Conservation (phyloP, 1,140 invertebrate species). For the Bombus pascuorum region DNA sequence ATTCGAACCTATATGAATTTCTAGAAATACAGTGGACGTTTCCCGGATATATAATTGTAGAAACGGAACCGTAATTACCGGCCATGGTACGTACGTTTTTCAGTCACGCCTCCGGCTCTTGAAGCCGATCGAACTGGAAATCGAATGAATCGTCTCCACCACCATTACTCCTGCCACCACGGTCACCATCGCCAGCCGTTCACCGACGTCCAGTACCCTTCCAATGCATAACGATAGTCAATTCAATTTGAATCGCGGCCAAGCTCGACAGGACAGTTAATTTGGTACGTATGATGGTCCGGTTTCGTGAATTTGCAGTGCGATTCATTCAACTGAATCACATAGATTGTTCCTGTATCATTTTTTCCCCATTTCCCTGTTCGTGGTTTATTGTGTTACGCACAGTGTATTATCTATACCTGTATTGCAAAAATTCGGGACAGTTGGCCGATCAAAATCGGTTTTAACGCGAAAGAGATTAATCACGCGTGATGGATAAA, state of each 20-base stretch:
- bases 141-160: slow-evolving; percentile 65
- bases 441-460: slow-evolving; percentile 30
- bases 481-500: background rate
- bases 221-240: slow-evolving; percentile 70
- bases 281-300: slow-evolving; percentile 70
- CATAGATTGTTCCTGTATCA: slow-evolving; percentile 51
- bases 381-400: background rate
- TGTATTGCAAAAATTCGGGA: slow-evolving; percentile 23
- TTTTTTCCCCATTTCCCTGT: slow-evolving; percentile 17
- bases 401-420: background rate
- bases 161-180: slow-evolving; percentile 33
- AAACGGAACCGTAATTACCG: slow-evolving; percentile 62
- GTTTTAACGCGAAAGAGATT: background rate
- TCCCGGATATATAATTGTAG: slow-evolving; percentile 42
- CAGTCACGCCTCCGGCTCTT: slow-evolving; percentile 56
- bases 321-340: slow-evolving; percentile 52
- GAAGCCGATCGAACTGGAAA: slow-evolving; percentile 61
- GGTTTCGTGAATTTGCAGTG: slow-evolving; percentile 59
- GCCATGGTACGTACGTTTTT: slow-evolving; percentile 60
- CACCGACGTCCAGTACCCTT: slow-evolving; percentile 14
- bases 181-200: slow-evolving; percentile 4
- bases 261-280: slow-evolving; percentile 73
- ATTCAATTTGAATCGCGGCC: slow-evolving; percentile 75
- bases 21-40: slow-evolving; percentile 40
- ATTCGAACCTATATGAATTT: slow-evolving; percentile 31